These are phyloP conservation scores for Zapus hudsonius DNA, from an alignment of 2,113 vertebrate genomes.

Conservation along the genomic window DNA sequence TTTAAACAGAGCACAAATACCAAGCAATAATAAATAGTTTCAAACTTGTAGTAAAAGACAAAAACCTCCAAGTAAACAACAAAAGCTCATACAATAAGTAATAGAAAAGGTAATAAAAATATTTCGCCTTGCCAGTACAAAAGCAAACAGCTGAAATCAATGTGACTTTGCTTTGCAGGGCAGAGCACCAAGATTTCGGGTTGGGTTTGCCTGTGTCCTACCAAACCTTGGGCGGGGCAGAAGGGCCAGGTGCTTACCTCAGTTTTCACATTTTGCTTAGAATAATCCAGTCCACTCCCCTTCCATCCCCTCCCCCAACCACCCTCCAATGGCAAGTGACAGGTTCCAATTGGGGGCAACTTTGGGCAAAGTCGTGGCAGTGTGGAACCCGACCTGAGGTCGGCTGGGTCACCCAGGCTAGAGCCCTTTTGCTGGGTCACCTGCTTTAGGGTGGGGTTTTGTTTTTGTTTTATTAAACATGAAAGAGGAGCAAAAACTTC, in stretches of 20 bases:
- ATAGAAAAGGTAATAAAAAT: constrained; percentile 94
- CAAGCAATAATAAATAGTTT: constrained; percentile 94
- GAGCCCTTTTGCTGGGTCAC: neutral
- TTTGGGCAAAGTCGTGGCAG: constrained; percentile 74
- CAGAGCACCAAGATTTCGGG: constrained; percentile 90
- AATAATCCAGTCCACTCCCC: constrained; percentile 48
- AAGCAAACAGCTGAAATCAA: constrained; percentile 90
- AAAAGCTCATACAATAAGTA: constrained; percentile 91
- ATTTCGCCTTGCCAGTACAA: constrained; percentile 91
- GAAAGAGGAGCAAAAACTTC: constrained; percentile 77
- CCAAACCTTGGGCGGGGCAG: constrained; percentile 82
- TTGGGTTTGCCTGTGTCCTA: constrained; percentile 85
- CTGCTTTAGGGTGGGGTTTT: constrained; percentile 52
- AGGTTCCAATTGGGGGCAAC: constrained; percentile 75
- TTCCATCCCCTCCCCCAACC: constrained; percentile 32
- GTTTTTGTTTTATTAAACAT: constrained; percentile 71
- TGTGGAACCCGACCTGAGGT: constrained; percentile 50
- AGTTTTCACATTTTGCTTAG: constrained; percentile 67
- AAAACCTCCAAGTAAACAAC: constrained; percentile 91
- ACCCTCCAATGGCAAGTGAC: constrained; percentile 67
- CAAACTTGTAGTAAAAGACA: constrained; percentile 93
- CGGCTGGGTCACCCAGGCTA: neutral
- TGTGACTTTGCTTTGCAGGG: constrained; percentile 88
- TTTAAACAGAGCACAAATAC: constrained; percentile 90
- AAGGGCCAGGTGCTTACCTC: constrained; percentile 82